These are phyloP conservation scores for Myotis davidii DNA, from an alignment of 2,113 vertebrate species.

Conservation along the genomic window DNA sequence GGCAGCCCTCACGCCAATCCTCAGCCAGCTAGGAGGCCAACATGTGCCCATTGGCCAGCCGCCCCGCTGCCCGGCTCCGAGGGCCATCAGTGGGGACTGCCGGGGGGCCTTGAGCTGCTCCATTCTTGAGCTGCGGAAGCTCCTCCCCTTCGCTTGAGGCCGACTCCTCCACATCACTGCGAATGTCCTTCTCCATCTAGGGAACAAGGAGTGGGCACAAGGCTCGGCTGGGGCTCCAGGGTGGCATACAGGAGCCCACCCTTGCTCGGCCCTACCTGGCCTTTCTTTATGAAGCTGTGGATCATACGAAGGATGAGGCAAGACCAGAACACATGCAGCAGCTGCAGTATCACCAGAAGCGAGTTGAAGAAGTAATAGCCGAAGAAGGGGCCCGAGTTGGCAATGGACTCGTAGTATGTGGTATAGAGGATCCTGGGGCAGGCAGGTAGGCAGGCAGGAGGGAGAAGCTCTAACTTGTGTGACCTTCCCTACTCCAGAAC, in stretches of 20 bases:
- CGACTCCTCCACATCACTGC: conserved; percentile 93
- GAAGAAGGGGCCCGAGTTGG: conserved; percentile 88
- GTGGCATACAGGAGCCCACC: accelerated
- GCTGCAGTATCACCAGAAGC: conserved; percentile 90
- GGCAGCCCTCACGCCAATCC: neutral
- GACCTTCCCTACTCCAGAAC: neutral
- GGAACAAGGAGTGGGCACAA: neutral
- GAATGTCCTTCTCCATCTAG: conserved; percentile 92
- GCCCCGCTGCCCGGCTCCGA: conserved; percentile 61
- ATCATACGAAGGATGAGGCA: conserved; percentile 94
- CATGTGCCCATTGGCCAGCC: conserved; percentile 64
- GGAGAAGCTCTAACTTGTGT: neutral
- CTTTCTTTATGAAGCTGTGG: conserved; percentile 88
- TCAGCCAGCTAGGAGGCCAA: conserved; percentile 63
- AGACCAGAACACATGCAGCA: conserved; percentile 95
- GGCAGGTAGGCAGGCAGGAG: neutral
- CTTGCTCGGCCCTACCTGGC: conserved; percentile 85
- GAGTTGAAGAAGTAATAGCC: conserved; percentile 94
- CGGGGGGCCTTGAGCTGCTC: conserved; percentile 70
- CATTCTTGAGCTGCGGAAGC: conserved; percentile 76
- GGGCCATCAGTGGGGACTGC: conserved; percentile 81
- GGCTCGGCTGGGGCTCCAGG: neutral
- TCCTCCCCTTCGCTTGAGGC: conserved; percentile 79
- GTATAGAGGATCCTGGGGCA: conserved; percentile 76
- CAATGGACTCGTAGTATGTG: conserved; percentile 88